These are phyloP conservation scores for Paramormyrops hopkinsi DNA, from an alignment of 2,797 vertebrate species.

Conservation along the genomic window DNA sequence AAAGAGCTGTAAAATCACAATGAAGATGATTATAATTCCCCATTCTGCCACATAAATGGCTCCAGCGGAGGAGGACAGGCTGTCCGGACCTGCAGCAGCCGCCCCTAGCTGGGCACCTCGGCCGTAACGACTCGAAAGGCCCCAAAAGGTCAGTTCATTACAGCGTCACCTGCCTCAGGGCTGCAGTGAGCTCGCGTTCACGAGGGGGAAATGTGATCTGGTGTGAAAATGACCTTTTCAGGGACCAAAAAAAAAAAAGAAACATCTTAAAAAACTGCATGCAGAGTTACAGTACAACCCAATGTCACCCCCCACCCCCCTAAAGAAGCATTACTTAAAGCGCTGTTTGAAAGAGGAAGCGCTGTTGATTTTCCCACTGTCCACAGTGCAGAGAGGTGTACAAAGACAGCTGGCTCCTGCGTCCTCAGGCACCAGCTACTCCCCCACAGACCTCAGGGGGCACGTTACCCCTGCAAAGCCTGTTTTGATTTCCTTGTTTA, in stretches of 20 bases:
- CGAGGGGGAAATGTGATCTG: neutral
- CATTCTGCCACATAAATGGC: slow-evolving; percentile 35
- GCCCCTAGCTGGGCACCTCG: neutral
- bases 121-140: neutral
- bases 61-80: neutral
- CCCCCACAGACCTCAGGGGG: slow-evolving; percentile 59
- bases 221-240: neutral
- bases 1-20: slow-evolving; percentile 19
- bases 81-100: neutral
- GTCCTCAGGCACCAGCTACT: slow-evolving; percentile 45
- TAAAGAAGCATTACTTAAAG: neutral
- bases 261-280: neutral
- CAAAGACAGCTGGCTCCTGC: slow-evolving; percentile 49
- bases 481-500: slow-evolving; percentile 20
- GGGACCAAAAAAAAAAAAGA: neutral
- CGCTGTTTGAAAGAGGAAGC: neutral
- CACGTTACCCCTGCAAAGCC: slow-evolving; percentile 52
- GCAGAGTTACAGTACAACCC: neutral
- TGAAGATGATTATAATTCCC: slow-evolving; percentile 10
- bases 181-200: too few relatives aligned
- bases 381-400: neutral
- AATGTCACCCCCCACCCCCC: neutral
- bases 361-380: neutral
- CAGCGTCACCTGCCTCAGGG: too few relatives aligned
- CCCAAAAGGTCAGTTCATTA: neutral